Percentiles rank a stretch among this genome's conserved stretches.
Evolutionary conservation across 2,888 invertebrate genomes (phyloP).

Genomic region (Aquatica leii): DNA sequence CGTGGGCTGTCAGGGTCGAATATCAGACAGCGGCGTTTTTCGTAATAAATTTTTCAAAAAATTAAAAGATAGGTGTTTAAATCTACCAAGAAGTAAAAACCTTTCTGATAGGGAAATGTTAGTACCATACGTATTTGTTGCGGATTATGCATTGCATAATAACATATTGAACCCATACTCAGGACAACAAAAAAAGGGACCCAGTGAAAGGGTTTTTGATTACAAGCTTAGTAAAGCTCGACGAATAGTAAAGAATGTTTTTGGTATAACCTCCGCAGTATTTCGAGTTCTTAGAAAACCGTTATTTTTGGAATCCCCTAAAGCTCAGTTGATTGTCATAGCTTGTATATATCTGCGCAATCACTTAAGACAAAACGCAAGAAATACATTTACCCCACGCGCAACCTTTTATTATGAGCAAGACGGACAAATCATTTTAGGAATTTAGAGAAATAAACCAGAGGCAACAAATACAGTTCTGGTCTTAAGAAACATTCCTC

Average conservation of each 20-base stretch:
- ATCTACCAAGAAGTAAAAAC: neutral
- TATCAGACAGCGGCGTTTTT: neutral
- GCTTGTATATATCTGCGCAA: neutral
- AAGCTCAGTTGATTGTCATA: neutral
- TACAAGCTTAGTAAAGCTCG: neutral
- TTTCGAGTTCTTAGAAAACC: constrained; percentile 5
- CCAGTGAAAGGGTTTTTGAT: neutral
- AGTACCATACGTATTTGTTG: neutral
- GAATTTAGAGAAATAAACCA: neutral
- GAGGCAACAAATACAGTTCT: neutral
- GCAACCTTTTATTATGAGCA: neutral
- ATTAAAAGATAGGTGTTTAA: too few relatives aligned
- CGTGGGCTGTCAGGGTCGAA: neutral
- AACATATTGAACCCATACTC: neutral
- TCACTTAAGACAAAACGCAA: neutral
- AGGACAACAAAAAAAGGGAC: neutral
- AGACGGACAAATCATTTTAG: neutral
- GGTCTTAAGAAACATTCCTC: neutral
- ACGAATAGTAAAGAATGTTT: neutral
- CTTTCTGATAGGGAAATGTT: neutral
- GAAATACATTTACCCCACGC: neutral
- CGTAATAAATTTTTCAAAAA: too few relatives aligned
- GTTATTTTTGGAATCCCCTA: neutral
- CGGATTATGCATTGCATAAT: neutral
- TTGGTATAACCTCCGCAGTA: neutral